Base-by-base conservation (phyloP, 2,113 vertebrate species). In the Pitta sordida region DNA sequence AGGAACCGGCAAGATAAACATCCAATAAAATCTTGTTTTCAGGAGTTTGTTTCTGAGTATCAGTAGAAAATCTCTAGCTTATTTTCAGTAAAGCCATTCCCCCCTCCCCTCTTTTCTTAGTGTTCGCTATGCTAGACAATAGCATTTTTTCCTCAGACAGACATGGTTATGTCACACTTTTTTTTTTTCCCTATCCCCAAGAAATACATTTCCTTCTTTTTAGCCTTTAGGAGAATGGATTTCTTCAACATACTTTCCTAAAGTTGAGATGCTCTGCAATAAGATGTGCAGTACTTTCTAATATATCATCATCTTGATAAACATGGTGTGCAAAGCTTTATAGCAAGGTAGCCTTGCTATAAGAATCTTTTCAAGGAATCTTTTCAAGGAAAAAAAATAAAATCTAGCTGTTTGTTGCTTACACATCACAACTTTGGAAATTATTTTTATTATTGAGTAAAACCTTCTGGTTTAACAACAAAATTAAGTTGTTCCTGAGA, bases 1-100 rank as follows among this genome's bases (percentile, higher is more conserved):
- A 91, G 93, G 93, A 95, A 94, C 89, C 88, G 91, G 90, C 55
- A 74, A 90, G 90, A 96, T 91, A 86, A 89, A 91, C 51, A 93
- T 92, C 91, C 93, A 94, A 65, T 90, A 48, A 91, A 86, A 69
- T 73, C 52, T 88, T 94, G 86, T 96, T 96, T 96, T 91, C 89
- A 85, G 92, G 87, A 96, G 83, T 90, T 93, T 86, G 58, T 93
- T 96, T 92, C 87, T 84, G 83, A 89, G 65, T 88, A 93, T 91
- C 89, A 82, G 55, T 59, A 49, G 46, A 76, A 82, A 90, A 84
- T 94, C 85, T 94, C 43, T 51, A 44, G 76, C 82, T 89, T 94
- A 68, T 92, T 95, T 96, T 88, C 83, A 83, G 56, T 69, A 51
- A 86, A 55, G 53, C 55, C 16, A 15, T 74, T 77, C 63, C 39